Evolutionary conservation across 2,113 vertebrate species (phyloP), one percentile per base, ranked within the genome.

Genomic region (Oryzias melastigma): DNA sequence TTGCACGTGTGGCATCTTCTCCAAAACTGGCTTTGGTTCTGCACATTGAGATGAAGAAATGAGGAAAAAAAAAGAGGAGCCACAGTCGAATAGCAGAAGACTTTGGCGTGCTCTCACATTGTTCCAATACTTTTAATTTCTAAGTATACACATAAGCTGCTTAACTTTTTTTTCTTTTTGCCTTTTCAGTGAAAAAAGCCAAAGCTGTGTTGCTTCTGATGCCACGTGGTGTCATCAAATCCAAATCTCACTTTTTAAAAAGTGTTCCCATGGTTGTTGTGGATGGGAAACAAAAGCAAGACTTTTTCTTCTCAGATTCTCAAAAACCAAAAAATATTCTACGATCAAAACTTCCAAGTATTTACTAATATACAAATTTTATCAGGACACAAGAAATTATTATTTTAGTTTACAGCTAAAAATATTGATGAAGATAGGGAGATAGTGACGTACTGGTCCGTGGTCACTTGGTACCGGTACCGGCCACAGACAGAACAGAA

Each of bases 121-220:
- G 80, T 85, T 75, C 79, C 68, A 58, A 66, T 82, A 79, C 77
- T 80, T 82, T 84, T 83, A 67, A 86, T 90, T 81, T 84, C 64
- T 45, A 75, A 81, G 78, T 76, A 73, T 78, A 70, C 49, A 46
- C 67, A 62, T 87, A 84, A 89, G 83, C 78, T 54, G 82, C 87
- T 90, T 88, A 89, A 73, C 82, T 73, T 83, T 46, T 46, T 16
- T 46, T 46, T 87, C 62, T 18, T 46, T 88, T 65, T 75, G 73
- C 77, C 64, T 85, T 77, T 82, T 71, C 65, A 62, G 57, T 71
- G 62, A 70, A 77, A 85, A 78, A 47, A 71, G 78, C 58, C 62
- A 75, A 68, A 76, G 82, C 81, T 82, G 71, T 74, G 75, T 82
- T 68, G 71, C 56, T 58, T 61, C 72, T 53, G 65, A 68, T 83